Evolutionary conservation across 1,140 invertebrate genomes (phyloP).

Genomic region (Himalopsyche phryganea): DNA sequence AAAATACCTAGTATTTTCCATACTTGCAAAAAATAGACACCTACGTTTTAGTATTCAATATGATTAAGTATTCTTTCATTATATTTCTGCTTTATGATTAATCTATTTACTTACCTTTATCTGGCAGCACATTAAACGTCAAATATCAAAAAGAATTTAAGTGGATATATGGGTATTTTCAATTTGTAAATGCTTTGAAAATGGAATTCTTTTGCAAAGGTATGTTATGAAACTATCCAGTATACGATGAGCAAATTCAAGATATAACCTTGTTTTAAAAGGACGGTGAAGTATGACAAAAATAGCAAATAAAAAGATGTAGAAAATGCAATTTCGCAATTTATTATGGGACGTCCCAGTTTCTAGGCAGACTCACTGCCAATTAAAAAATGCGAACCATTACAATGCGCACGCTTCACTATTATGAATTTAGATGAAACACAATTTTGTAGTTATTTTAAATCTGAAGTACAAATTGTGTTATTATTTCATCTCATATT

Average conservation of each 20-base stretch:
- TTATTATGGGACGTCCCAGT: constrained; percentile 3
- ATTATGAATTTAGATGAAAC: too few species aligned
- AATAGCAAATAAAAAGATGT: background rate
- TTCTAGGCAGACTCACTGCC: background rate
- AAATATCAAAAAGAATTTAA: background rate
- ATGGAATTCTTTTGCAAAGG: background rate
- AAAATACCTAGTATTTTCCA: too few species aligned
- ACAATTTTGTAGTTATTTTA: too few species aligned
- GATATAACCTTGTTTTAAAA: background rate
- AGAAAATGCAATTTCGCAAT: constrained; percentile 14
- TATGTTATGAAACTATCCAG: background rate
- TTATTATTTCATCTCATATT: too few species aligned
- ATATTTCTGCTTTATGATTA: too few species aligned
- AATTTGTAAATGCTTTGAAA: background rate
- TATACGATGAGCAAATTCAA: background rate
- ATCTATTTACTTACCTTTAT: too few species aligned
- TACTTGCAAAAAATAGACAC: too few species aligned
- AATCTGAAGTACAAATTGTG: too few species aligned
- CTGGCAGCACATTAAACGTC: constrained; percentile 1
- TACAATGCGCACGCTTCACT: too few species aligned
- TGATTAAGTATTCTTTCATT: too few species aligned
- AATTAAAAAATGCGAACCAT: background rate
- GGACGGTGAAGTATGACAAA: background rate
- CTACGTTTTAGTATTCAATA: too few species aligned
- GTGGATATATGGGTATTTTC: background rate